Percentiles rank a stretch among this genome's conserved stretches.
Conservation (phyloP, 2,888 invertebrate genomes). For the Drosophila cognata region DNA sequence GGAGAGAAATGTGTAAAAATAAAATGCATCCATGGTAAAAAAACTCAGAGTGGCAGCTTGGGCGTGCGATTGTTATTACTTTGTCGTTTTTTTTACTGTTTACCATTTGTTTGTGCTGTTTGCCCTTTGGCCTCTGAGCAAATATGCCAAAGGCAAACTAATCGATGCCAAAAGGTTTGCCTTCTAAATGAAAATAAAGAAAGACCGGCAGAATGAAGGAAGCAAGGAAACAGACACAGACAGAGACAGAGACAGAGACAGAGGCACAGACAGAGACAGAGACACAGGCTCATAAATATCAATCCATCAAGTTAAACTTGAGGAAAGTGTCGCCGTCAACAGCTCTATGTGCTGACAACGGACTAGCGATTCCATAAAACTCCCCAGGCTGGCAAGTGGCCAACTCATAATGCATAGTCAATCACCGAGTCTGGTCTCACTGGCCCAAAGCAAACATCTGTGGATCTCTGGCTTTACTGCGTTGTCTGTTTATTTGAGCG, state of each 20-base stretch:
- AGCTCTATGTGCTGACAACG: slow-evolving; percentile 21
- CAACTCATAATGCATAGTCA: slow-evolving; percentile 34
- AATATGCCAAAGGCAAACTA: slow-evolving; percentile 55
- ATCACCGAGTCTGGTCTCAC: slow-evolving; percentile 37
- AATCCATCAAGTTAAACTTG: slow-evolving; percentile 46
- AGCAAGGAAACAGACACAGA: slow-evolving; percentile 1
- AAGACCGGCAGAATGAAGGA: background rate
- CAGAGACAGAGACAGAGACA: background rate
- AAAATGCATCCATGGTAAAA: background rate
- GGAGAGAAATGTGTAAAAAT: slow-evolving; percentile 5
- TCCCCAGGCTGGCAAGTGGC: background rate
- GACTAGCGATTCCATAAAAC: slow-evolving; percentile 37
- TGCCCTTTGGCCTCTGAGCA: slow-evolving; percentile 12
- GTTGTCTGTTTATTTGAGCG: background rate
- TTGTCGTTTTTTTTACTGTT: slow-evolving; percentile 12
- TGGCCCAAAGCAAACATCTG: slow-evolving; percentile 12
- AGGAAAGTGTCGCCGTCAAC: slow-evolving; percentile 45
- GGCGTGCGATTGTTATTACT: slow-evolving; percentile 24
- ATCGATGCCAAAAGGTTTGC: slow-evolving; percentile 56
- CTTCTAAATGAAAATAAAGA: slow-evolving; percentile 21
- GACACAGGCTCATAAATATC: slow-evolving; percentile 47
- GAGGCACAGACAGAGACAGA: background rate
- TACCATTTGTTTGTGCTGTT: slow-evolving; percentile 12
- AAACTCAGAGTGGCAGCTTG: slow-evolving; percentile 31
- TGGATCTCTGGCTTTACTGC: background rate